These are phyloP conservation scores for Oncorhynchus keta DNA, from an alignment of 2,113 vertebrate genomes.

Conservation along the genomic window DNA sequence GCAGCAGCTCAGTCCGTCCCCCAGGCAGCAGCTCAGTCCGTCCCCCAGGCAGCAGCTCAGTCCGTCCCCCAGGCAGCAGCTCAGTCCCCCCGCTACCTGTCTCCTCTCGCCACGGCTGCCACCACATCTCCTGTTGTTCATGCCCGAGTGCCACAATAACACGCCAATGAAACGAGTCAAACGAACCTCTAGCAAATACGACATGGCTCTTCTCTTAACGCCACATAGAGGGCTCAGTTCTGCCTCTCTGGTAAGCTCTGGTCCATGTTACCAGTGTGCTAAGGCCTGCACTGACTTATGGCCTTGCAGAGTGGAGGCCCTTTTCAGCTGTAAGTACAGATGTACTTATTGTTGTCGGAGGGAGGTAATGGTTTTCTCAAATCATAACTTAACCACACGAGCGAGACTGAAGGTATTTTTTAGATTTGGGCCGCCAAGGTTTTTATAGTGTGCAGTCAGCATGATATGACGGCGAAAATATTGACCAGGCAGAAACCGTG, in stretches of 20 bases:
- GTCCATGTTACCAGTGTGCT: constrained; percentile 35
- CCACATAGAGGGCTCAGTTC: background rate
- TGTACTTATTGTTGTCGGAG: constrained; percentile 8
- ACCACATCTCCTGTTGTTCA: background rate
- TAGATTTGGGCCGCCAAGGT: constrained; percentile 29
- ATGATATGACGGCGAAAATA: constrained; percentile 56
- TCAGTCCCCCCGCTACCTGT: background rate
- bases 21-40: too few species aligned
- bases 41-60: too few species aligned
- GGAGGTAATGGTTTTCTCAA: constrained; percentile 14
- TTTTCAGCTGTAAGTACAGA: background rate
- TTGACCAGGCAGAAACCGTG: constrained; percentile 62
- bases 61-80: too few species aligned
- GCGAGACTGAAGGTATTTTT: constrained; percentile 50
- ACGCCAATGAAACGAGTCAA: background rate
- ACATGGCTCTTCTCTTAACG: background rate
- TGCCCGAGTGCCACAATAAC: background rate
- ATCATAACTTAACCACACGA: constrained; percentile 27
- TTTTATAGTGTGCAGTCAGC: constrained; percentile 27
- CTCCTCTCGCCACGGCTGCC: background rate
- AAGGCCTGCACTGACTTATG: constrained; percentile 9
- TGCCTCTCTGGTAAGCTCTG: constrained; percentile 4
- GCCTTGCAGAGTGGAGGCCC: background rate
- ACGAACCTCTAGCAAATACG: background rate
- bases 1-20: too few species aligned